These are phyloP conservation scores for Volucella zonaria DNA, from an alignment of 2,888 invertebrate species.

Conservation along the genomic window DNA sequence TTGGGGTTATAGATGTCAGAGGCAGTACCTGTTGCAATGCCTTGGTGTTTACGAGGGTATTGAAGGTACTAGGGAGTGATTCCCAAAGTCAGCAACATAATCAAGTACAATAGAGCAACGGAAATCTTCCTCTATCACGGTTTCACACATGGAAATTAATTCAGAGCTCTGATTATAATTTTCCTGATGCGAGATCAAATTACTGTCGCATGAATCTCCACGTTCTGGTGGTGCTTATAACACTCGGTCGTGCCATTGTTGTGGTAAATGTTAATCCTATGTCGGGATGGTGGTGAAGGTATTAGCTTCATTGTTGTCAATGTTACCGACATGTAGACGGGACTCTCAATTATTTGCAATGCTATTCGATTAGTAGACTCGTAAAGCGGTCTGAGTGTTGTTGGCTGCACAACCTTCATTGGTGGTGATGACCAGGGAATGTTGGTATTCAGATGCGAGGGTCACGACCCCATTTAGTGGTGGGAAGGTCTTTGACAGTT, in stretches of 20 bases:
- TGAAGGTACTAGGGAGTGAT: slow-evolving; percentile 79
- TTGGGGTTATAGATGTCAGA: slow-evolving; percentile 79
- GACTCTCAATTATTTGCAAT: slow-evolving; percentile 78
- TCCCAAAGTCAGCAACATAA: slow-evolving; percentile 88
- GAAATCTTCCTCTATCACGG: slow-evolving; percentile 96
- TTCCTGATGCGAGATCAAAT: slow-evolving; percentile 77
- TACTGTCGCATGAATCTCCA: slow-evolving; percentile 77
- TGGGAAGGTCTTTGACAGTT: slow-evolving; percentile 85
- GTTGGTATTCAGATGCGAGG: slow-evolving; percentile 83
- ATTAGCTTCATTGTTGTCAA: slow-evolving; percentile 79
- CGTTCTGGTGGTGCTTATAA: slow-evolving; percentile 85
- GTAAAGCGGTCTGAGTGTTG: too few species aligned
- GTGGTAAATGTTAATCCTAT: slow-evolving; percentile 80
- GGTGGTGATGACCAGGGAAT: slow-evolving; percentile 75
- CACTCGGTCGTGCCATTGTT: slow-evolving; percentile 84
- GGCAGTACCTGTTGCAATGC: slow-evolving; percentile 75
- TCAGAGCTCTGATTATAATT: slow-evolving; percentile 81
- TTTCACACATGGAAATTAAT: slow-evolving; percentile 90
- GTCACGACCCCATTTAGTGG: slow-evolving; percentile 89
- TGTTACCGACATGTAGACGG: slow-evolving; percentile 82
- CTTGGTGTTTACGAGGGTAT: slow-evolving; percentile 75
- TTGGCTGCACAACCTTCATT: too few species aligned
- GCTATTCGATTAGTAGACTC: too few species aligned
- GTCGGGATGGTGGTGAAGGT: slow-evolving; percentile 81
- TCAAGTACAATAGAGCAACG: slow-evolving; percentile 94